These are phyloP conservation scores for Stramonita haemastoma DNA, from an alignment of 2,888 invertebrate genomes.

Conservation along the genomic window DNA sequence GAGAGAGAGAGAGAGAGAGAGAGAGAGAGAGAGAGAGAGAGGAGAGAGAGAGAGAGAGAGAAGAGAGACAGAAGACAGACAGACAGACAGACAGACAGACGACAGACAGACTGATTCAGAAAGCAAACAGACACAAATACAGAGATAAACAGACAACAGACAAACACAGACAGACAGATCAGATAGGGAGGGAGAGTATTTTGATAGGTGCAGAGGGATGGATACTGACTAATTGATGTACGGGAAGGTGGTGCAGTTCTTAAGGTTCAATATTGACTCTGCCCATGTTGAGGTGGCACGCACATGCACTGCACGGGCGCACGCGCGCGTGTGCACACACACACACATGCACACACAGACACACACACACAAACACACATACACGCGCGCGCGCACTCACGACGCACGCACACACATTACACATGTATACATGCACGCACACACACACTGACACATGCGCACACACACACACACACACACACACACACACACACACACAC, in stretches of 20 bases:
- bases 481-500: too few species aligned
- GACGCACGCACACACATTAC: neutral
- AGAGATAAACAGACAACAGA: neutral
- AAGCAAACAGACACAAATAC: neutral
- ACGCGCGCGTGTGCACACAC: constrained; percentile 5
- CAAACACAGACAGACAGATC: neutral
- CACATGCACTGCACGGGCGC: neutral
- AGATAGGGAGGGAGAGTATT: neutral
- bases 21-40: neutral
- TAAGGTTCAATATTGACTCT: neutral
- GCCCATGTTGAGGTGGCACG: neutral
- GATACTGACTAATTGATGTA: too few species aligned
- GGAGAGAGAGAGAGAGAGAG: neutral
- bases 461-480: too few species aligned
- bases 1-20: neutral
- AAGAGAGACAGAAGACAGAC: neutral
- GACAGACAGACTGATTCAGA: neutral
- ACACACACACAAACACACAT: constrained; percentile 23
- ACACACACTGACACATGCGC: too few species aligned
- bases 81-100: neutral
- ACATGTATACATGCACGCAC: too few species aligned
- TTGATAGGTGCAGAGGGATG: too few species aligned
- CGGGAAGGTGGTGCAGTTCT: too few species aligned
- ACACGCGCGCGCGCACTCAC: constrained; percentile 19
- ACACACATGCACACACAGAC: constrained; percentile 4